phyloP scores from a whole-genome alignment of 2,888 invertebrate genomes.

The Ceramica pisi region DNA sequence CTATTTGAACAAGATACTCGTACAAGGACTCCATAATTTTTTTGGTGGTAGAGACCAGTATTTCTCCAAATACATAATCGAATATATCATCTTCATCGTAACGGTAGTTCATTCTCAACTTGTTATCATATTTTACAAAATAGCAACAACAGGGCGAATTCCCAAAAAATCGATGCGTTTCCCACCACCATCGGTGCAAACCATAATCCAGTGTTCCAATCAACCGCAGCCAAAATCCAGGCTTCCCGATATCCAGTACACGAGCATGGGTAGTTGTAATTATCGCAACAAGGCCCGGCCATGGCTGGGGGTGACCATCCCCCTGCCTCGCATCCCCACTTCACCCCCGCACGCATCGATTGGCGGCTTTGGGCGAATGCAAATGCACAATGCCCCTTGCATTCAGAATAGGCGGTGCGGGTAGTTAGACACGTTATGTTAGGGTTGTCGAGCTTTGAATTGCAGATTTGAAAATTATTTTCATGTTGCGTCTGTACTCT shows the following conservation, averaged over 20 bases:
- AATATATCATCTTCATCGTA: background rate
- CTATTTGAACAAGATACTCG: too few relatives aligned
- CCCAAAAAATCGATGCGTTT: background rate
- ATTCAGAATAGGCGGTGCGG: constrained; percentile 49
- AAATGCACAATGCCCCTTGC: constrained; percentile 79
- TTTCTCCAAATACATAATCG: background rate
- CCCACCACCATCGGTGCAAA: background rate
- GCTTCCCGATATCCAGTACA: constrained; percentile 42
- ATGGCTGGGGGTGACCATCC: constrained; percentile 58
- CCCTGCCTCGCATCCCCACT: constrained; percentile 38
- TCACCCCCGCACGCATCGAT: constrained; percentile 81
- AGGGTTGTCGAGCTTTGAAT: constrained; percentile 34
- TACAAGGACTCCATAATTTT: too few relatives aligned
- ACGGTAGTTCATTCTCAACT: background rate
- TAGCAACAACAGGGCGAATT: background rate
- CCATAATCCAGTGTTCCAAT: constrained; percentile 19
- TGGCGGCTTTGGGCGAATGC: constrained; percentile 78
- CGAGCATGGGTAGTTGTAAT: constrained; percentile 72
- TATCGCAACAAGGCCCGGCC: constrained; percentile 70
- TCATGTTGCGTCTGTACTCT: background rate
- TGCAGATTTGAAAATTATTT: background rate
- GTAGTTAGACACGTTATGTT: constrained; percentile 48
- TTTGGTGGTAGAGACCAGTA: background rate
- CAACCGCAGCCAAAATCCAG: constrained; percentile 24
- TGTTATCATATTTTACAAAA: background rate